A percentile compares a stretch with the other conserved stretches of the same genome.
Conservation (phyloP, 2,797 vertebrate genomes). For the Micrastur ruficollis region DNA sequence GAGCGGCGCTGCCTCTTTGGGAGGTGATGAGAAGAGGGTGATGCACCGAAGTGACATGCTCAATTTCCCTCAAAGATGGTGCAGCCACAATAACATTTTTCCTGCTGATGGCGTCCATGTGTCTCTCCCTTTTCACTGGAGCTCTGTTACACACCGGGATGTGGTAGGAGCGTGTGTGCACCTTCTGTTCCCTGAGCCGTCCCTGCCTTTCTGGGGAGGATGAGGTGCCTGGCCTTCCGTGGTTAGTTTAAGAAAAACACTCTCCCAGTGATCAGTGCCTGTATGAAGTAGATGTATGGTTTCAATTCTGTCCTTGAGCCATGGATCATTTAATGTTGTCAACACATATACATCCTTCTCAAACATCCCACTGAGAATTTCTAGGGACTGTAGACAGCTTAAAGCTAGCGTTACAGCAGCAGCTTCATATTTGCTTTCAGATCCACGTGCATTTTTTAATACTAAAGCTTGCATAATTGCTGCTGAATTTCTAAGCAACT, state of each 20-base stretch:
- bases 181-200: not conserved
- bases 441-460: constrained; percentile 67
- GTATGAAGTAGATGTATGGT: constrained; percentile 44
- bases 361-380: constrained; percentile 67
- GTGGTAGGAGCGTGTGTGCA: not conserved
- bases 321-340: constrained; percentile 65
- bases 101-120: constrained; percentile 53
- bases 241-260: constrained; percentile 57
- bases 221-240: not conserved
- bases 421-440: constrained; percentile 48
- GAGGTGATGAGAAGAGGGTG: constrained; percentile 55
- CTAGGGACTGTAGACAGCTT: constrained; percentile 42
- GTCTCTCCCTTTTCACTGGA: constrained; percentile 26
- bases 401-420: constrained; percentile 40
- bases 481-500: constrained; percentile 60
- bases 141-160: not conserved
- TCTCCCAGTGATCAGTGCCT: constrained; percentile 31
- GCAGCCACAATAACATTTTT: constrained; percentile 48
- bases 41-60: constrained; percentile 39
- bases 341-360: constrained; percentile 53
- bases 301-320: constrained; percentile 60
- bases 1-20: not conserved
- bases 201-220: not conserved
- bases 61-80: constrained; percentile 57
- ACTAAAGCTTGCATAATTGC: constrained; percentile 71